Percentiles rank a stretch among this genome's conserved stretches.
Conservation (phyloP, 1,140 invertebrate species). For the Sipha flava region DNA sequence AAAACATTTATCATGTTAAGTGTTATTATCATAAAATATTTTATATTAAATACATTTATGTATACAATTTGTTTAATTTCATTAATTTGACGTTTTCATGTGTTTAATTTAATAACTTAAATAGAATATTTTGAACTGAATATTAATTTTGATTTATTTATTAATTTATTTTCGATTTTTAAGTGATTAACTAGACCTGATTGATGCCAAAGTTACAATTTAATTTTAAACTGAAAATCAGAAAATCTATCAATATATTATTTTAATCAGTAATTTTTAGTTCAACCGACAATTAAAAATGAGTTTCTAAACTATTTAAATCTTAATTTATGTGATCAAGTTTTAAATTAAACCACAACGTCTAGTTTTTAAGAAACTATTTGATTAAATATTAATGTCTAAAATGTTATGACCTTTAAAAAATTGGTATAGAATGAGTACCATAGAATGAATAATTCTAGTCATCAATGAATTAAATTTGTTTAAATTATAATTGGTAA, state of each 20-base stretch:
- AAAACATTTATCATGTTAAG: background rate
- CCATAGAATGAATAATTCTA: too few relatives aligned
- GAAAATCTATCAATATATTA: background rate
- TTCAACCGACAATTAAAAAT: background rate
- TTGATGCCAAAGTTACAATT: conserved; percentile 17
- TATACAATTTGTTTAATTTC: background rate
- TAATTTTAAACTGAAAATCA: background rate
- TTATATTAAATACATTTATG: background rate
- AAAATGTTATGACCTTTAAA: background rate
- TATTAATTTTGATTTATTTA: background rate
- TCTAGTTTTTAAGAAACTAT: background rate
- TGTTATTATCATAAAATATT: background rate
- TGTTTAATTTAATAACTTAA: background rate
- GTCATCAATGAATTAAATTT: conserved; percentile 7
- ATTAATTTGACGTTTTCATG: background rate
- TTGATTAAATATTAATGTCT: background rate
- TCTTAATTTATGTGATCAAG: background rate
- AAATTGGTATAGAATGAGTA: background rate
- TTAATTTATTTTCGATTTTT: background rate
- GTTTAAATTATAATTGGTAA: background rate
- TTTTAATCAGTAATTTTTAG: background rate
- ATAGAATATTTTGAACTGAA: background rate
- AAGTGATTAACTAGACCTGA: background rate
- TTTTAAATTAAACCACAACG: background rate
- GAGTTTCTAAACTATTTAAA: background rate